Evolutionary conservation across 1,140 invertebrate genomes (phyloP), one percentile per base, ranked within the genome.

Genomic region (Drosophila seguyi): DNA sequence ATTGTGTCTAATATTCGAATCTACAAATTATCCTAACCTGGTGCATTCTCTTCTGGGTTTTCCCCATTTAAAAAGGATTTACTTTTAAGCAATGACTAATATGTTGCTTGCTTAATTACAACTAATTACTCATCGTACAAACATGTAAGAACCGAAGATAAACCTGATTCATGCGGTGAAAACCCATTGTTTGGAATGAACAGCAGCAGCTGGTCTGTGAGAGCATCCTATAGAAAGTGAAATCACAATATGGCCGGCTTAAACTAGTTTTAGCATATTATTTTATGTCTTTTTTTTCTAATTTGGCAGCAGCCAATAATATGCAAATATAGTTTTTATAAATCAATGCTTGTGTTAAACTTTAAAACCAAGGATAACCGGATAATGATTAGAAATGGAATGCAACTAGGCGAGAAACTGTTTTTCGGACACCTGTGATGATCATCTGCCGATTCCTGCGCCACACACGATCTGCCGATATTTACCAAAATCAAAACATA

Each of bases 291-390:
- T 56, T 55, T 58, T 58, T 63, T 38, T 63, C 16, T 59, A 31
- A 41, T 59, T 59, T 60, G 25, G 44, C 59, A 67, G 14, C 25
- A 48, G 47, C 22, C 4, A 36, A 47, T 41, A 20, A 48, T 52
- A 68, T 66, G 60, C 65, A 65, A 68, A 68, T 66, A 36, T 20
- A 2, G 11, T 27, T 66, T 36, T 31, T 39, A 36, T 68, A 50
- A 34, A 68, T 42, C 65, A 27, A 29, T 31, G 29, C 13, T 20
- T 13, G 6, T 29, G 11, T 41, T 63, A 11, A 48, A 55, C 31
- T 65, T 22, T 11, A 27, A 56, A 20, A 18, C 38, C 68, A 72
- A 72, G 68, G 68, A 72, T 57, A 72, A 72, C 68, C 68, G n/a
- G 50, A 27, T 45, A 56, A 31, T 39, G 50, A 34, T 56, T 25